Percentiles rank a stretch among this genome's conserved stretches.
These are phyloP conservation scores for Glyphotaelius pellucidus DNA, from an alignment of 2,888 invertebrate species.

Conservation along the genomic window DNA sequence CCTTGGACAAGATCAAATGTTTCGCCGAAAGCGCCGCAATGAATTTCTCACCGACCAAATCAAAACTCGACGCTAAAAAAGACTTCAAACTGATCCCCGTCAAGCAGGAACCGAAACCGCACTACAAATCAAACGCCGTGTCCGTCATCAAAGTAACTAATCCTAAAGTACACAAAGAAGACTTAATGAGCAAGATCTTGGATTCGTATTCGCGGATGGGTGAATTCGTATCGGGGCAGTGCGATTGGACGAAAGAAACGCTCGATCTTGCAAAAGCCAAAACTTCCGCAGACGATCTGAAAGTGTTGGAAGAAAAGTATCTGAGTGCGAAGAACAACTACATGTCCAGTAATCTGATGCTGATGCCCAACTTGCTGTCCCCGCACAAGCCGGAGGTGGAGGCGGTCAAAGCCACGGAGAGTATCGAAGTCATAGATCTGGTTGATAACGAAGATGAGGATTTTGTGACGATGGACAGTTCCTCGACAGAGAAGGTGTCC, in stretches of 20 bases:
- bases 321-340: constrained; percentile 76
- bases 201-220: constrained; percentile 75
- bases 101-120: constrained; percentile 68
- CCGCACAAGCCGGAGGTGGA: constrained; percentile 66
- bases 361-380: constrained; percentile 74
- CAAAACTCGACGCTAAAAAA: constrained; percentile 70
- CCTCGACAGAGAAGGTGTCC: constrained; percentile 67
- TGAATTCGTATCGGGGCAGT: constrained; percentile 75
- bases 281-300: constrained; percentile 69
- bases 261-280: constrained; percentile 60
- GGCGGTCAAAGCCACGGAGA: background rate
- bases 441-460: constrained; percentile 69
- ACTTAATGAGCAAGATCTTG: constrained; percentile 68
- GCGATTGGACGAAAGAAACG: constrained; percentile 71
- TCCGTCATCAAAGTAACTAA: constrained; percentile 59
- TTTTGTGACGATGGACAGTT: background rate
- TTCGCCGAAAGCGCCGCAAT: constrained; percentile 76
- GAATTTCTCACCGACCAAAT: constrained; percentile 72
- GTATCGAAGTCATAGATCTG: constrained; percentile 70
- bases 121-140: constrained; percentile 54
- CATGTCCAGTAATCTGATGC: constrained; percentile 74
- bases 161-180: constrained; percentile 37
- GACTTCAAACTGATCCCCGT: constrained; percentile 70
- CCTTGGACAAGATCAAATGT: constrained; percentile 76
- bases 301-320: constrained; percentile 74